Evolutionary conservation across 2,113 vertebrate genomes (phyloP).

Genomic region (Phaetusa simplex): DNA sequence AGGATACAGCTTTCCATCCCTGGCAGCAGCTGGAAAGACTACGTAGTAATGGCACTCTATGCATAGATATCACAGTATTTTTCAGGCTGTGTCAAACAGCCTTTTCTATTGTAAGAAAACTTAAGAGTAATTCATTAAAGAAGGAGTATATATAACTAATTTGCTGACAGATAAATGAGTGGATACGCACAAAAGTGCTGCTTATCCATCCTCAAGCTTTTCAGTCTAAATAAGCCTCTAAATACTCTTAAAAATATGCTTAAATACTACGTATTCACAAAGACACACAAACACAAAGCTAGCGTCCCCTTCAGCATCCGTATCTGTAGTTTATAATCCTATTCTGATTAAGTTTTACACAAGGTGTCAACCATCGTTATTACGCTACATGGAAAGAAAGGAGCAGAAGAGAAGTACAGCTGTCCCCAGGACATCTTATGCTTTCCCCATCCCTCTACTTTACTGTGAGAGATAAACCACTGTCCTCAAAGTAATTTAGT

Average conservation of each 20-base stretch:
- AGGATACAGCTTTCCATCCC: not conserved
- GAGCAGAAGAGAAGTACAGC: not conserved
- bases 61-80: fast-evolving
- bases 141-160: not conserved
- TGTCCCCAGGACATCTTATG: not conserved
- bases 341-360: not conserved
- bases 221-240: not conserved
- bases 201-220: not conserved
- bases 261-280: not conserved
- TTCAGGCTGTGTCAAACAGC: not conserved
- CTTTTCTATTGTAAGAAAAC: not conserved
- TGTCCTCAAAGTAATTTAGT: not conserved
- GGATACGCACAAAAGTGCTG: not conserved
- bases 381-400: not conserved
- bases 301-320: not conserved
- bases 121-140: not conserved
- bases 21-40: not conserved
- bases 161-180: not conserved
- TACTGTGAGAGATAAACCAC: not conserved
- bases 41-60: not conserved
- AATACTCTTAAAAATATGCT: not conserved
- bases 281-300: not conserved
- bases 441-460: not conserved
- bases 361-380: not conserved
- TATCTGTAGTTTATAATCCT: not conserved